phyloP scores from a whole-genome alignment of 2,113 vertebrate species.

The Gallinago media region DNA sequence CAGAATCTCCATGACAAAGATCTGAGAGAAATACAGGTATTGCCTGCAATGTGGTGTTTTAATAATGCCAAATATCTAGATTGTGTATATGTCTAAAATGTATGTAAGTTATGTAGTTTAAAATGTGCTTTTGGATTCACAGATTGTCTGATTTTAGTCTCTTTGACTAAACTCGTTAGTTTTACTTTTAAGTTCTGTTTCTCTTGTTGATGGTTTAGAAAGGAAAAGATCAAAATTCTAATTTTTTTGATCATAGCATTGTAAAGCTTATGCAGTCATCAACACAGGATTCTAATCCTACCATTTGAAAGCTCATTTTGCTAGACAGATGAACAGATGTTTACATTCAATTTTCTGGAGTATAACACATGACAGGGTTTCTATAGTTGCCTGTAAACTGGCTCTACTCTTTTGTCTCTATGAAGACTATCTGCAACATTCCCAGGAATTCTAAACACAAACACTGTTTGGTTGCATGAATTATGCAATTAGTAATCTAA shows the following conservation, averaged over 20 bases:
- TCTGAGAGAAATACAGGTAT: conserved; percentile 95
- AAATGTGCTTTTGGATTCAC: not conserved
- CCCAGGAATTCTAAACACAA: not conserved
- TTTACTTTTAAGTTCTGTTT: not conserved
- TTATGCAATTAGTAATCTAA: not conserved
- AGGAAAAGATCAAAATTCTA: not conserved
- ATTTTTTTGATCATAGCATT: not conserved
- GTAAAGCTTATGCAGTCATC: not conserved
- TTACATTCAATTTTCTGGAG: not conserved
- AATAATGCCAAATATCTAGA: not conserved
- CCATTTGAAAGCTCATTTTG: not conserved
- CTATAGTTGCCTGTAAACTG: not conserved
- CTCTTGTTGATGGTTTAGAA: not conserved
- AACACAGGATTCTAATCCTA: not conserved
- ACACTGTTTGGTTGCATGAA: not conserved
- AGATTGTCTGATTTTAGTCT: not conserved
- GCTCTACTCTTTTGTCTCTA: not conserved
- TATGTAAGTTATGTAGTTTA: not conserved
- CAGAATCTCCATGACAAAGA: conserved; percentile 98
- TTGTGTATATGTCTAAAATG: not conserved
- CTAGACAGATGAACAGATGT: not conserved
- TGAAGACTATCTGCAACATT: not conserved
- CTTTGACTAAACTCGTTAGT: not conserved
- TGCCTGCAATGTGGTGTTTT: not conserved
- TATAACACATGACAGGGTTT: not conserved